phyloP scores from a whole-genome alignment of 2,888 invertebrate genomes.

The Xestia c-nigrum region DNA sequence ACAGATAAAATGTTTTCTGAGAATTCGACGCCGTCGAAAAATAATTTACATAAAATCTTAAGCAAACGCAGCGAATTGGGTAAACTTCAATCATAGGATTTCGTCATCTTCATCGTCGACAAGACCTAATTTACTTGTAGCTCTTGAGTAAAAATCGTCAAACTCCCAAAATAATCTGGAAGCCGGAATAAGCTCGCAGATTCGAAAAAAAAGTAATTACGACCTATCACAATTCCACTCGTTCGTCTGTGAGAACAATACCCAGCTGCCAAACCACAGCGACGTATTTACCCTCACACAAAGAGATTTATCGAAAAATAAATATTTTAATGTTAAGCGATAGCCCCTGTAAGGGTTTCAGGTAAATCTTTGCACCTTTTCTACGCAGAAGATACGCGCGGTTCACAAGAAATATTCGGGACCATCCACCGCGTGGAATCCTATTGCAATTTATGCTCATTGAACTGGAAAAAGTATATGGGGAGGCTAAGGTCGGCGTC shows the following conservation, averaged over 20 bases:
- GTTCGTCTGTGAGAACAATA: slow-evolving; percentile 39
- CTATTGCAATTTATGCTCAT: slow-evolving; percentile 90
- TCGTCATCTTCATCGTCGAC: slow-evolving; percentile 68
- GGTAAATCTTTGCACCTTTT: slow-evolving; percentile 87
- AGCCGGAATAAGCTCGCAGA: slow-evolving; percentile 18
- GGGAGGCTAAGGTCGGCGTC: slow-evolving; percentile 85
- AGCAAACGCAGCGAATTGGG: slow-evolving; percentile 82
- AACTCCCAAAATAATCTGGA: slow-evolving; percentile 40
- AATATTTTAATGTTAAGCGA: slow-evolving; percentile 82
- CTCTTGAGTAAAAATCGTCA: slow-evolving; percentile 38
- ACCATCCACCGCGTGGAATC: slow-evolving; percentile 86
- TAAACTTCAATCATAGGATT: slow-evolving; percentile 81
- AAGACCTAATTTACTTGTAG: slow-evolving; percentile 46
- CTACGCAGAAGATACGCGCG: slow-evolving; percentile 77
- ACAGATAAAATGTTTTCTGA: slow-evolving; percentile 69
- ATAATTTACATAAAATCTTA: slow-evolving; percentile 84
- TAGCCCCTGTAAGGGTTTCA: slow-evolving; percentile 77
- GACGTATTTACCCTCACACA: slow-evolving; percentile 48
- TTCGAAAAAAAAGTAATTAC: slow-evolving; percentile 37
- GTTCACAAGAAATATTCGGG: slow-evolving; percentile 83
- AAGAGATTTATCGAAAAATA: slow-evolving; percentile 64
- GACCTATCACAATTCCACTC: slow-evolving; percentile 38
- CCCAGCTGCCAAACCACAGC: slow-evolving; percentile 43
- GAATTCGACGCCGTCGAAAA: slow-evolving; percentile 72
- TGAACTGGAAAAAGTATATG: slow-evolving; percentile 88